Base-by-base conservation (phyloP, 64 coral and sea anemone species). In the Porites australiensis region DNA sequence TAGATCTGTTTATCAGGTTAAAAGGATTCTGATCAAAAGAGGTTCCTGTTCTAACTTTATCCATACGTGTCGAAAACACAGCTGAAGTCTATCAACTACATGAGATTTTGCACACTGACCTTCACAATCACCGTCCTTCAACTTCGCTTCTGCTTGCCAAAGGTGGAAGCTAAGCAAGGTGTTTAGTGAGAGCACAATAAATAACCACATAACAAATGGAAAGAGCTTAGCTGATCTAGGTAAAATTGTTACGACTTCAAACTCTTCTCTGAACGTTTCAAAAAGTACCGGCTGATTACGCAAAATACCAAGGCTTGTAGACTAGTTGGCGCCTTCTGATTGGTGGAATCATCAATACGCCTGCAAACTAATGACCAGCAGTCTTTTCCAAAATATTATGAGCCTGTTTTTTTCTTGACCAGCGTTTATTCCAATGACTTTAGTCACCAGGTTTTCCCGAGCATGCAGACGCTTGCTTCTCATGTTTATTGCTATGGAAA, bases 291-390 rank as follows among this genome's bases (percentile, higher is more conserved):
- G 81, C 45, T 80, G 27, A 58, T 90, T 78, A 59, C 76, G 76
- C 63, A 90, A 90, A 77, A 90, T 90, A 48, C 98, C 94, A 99
- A 96, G 92, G 83, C 87, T 77, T 58, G 70, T 47, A 63, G 87
- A 58, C 58, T 99, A 99, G 90, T 94, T 99, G 98, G 79, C 98
- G 94, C 5, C 62, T 72, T 91, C 88, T 99, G 94, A 96, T 99
- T 99, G 98, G 98, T 82, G 52, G 48, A 89, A 47, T 60, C 27
- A 9, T 74, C 37, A 21, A 83, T 22, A 62, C 67, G 87, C 79
- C 95, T 77, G 62, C 67, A 64, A 27, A 74, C 23, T 44, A 13
- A 83, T 27, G 3, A 44, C 2, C 65, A 77, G 90, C 89, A 89
- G 77, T 49, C 77, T 58, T 1, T 37, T 37, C 27, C 27, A 37